These are phyloP conservation scores for Trissonchulus latispiculum DNA, from an alignment of 2,888 invertebrate species.

Conservation along the genomic window DNA sequence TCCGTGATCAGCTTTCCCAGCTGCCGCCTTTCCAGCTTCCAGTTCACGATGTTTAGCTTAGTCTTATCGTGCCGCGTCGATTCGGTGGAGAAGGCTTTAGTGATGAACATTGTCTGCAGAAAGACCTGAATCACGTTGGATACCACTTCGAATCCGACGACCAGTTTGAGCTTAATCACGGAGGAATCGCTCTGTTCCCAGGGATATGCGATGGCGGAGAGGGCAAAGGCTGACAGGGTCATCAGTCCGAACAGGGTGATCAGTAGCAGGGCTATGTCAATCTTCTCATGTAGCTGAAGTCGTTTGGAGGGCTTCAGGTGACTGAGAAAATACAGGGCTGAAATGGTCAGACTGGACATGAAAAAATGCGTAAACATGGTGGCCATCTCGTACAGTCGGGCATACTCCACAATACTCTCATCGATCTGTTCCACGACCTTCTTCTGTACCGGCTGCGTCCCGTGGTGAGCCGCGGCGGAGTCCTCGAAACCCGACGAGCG, in stretches of 20 bases:
- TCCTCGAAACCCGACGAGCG: not conserved
- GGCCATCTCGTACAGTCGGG: not conserved
- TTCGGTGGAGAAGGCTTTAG: conserved; percentile 7
- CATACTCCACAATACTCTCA: not conserved
- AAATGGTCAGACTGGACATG: not conserved
- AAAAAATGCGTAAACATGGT: not conserved
- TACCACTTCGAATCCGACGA: not conserved
- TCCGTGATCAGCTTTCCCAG: conserved; percentile 4
- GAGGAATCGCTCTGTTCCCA: not conserved
- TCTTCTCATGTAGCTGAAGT: conserved; percentile 3
- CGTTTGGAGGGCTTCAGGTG: conserved; percentile 3
- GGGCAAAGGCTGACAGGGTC: conserved; percentile 8
- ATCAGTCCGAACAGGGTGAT: conserved; percentile 8
- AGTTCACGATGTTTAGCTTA: not conserved
- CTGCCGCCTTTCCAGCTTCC: not conserved
- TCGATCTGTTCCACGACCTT: not conserved
- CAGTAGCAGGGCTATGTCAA: conserved; percentile 8
- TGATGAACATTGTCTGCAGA: conserved; percentile 7
- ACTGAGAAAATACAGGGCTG: not conserved
- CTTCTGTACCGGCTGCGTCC: too few species aligned
- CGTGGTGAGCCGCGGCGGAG: too few species aligned
- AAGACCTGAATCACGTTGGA: not conserved
- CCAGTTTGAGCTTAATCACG: not conserved
- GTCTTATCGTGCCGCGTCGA: not conserved
- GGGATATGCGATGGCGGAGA: not conserved